These are phyloP conservation scores for Xylocopa sonorina DNA, from an alignment of 1,140 invertebrate genomes.

Conservation along the genomic window DNA sequence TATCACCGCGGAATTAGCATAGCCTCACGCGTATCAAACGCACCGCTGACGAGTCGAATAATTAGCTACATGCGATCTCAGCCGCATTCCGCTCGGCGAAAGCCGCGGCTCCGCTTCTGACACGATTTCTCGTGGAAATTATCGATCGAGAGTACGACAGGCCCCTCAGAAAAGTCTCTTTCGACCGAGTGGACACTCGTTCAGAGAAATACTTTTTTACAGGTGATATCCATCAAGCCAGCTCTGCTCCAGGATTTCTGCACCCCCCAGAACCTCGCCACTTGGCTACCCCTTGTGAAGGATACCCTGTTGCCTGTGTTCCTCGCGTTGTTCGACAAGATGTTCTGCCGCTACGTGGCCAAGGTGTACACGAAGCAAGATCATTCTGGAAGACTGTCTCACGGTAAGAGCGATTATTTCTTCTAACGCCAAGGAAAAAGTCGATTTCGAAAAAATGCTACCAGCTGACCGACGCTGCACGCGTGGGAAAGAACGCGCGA, in stretches of 20 bases:
- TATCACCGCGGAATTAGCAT: conserved; percentile 7
- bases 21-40: conserved; percentile 15
- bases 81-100: conserved; percentile 42
- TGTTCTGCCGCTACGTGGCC: conserved; percentile 80
- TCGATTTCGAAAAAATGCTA: conserved; percentile 27
- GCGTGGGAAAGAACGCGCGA: conserved; percentile 29
- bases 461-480: neutral
- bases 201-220: neutral
- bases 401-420: conserved; percentile 60
- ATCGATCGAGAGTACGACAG: conserved; percentile 12
- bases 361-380: conserved; percentile 80
- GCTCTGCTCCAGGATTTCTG: conserved; percentile 73
- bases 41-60: conserved; percentile 8
- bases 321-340: conserved; percentile 81
- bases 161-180: neutral
- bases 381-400: conserved; percentile 70
- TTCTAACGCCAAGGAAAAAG: neutral
- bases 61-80: conserved; percentile 49
- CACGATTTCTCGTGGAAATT: conserved; percentile 56
- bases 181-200: neutral
- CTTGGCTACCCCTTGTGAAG: conserved; percentile 81
- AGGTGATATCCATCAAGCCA: conserved; percentile 79
- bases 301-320: conserved; percentile 81
- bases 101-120: conserved; percentile 47
- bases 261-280: conserved; percentile 74